Evolutionary conservation across 2,888 invertebrate genomes (phyloP), one percentile per base, ranked within the genome.

Genomic region (Capitulum mitella): DNA sequence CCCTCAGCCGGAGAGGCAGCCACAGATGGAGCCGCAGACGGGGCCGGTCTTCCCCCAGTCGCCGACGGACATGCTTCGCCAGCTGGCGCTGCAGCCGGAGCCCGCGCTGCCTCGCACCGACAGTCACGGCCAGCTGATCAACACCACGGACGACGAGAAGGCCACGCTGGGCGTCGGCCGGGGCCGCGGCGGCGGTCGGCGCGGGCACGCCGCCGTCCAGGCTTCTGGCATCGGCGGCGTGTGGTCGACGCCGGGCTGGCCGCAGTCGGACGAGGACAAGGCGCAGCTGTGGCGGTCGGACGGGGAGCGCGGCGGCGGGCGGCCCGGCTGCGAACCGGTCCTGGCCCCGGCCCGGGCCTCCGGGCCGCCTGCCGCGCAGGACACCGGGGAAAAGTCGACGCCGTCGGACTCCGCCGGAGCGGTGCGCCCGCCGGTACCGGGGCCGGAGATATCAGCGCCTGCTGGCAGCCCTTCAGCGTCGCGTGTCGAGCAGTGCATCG

Each of bases 91-190:
- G 58, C n/a, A 1, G 70, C 22, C 29, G 37, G 34, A 16, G 12
- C 76, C 48, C 51, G 74, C 22, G 78, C 78, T 37, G 51, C 26
- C 78, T 19, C 51, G 75, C 58, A 29, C 75, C 58, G 46, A 40
- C 79, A 79, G 79, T 5, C n/a, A 75, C 22, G 75, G 58, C 10
- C 78, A 74, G 54, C 78, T 75, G 40, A 43, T 79, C 70, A 70
- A 70, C 70, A 70, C 37, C 37, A 70, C 70, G 26, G 70, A 70
- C 26, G 70, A 70, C 70, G 70, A 70, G 70, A 70, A 70, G 70
- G 70, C 26, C 34, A 37, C 70, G 22, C 70, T 70, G 70, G 29
- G 37, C 26, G 19, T 14, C 34, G 37, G 40, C 22, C 22, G 70
- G 37, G 70, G 70, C 5, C 70, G 70, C 22, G 70, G 70, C 70